Conservation (phyloP, 30 jellyfish, hydroid and myxozoan species). For the Aurelia aurita complex sp. Pacific region DNA sequence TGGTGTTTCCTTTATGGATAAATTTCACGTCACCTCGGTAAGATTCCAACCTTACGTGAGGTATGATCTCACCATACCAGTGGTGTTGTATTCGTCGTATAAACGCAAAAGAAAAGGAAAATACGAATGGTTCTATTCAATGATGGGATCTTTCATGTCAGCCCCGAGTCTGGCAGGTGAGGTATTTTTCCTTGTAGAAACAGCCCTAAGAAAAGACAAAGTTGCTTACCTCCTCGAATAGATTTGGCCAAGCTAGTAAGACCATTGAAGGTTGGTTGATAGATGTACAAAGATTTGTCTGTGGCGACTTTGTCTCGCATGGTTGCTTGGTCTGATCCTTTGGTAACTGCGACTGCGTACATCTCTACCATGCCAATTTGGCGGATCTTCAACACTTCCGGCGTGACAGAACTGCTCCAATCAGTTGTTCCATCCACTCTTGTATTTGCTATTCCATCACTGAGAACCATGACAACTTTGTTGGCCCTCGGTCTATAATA, state of each 20-base stretch:
- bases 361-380: constrained; percentile 62
- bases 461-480: constrained; percentile 84
- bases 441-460: constrained; percentile 89
- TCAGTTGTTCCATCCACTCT: constrained; percentile 43
- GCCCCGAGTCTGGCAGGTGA: not conserved
- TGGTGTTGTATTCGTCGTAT: too few species aligned
- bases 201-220: too few species aligned
- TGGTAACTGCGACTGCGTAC: constrained; percentile 80
- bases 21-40: too few species aligned
- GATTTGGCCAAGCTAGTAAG: constrained; percentile 79
- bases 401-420: constrained; percentile 46
- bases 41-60: too few species aligned
- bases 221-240: constrained; percentile 91
- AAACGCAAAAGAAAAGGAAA: too few species aligned
- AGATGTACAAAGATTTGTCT: constrained; percentile 70
- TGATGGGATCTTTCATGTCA: too few species aligned
- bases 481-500: constrained; percentile 61
- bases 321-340: constrained; percentile 29
- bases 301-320: constrained; percentile 81
- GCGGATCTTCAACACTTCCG: constrained; percentile 43
- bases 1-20: too few species aligned
- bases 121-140: too few species aligned
- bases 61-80: too few species aligned
- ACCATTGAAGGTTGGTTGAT: constrained; percentile 59
- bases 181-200: too few species aligned